phyloP scores from a whole-genome alignment of 2,888 invertebrate genomes.

The Nipponacmea schrenckii region DNA sequence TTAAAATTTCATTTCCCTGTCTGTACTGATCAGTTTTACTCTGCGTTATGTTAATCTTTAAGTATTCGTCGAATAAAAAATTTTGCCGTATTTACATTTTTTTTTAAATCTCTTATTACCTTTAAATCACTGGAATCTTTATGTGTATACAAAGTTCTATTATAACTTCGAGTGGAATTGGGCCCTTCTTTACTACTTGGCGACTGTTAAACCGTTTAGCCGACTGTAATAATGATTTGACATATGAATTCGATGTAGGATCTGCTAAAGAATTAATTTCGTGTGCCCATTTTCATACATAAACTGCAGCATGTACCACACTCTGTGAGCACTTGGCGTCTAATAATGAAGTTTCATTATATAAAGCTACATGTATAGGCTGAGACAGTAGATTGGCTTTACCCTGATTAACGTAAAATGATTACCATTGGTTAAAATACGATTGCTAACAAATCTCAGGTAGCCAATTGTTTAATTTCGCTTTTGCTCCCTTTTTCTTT shows the following conservation, averaged over 20 bases:
- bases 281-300: background rate
- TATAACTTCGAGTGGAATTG: conserved; percentile 20
- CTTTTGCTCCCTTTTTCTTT: no score
- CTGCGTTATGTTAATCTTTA: conserved; percentile 25
- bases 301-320: background rate
- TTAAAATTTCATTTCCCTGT: conserved; percentile 19
- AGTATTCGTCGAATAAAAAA: conserved; percentile 18
- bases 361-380: background rate
- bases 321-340: background rate
- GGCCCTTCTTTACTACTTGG: no score
- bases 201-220: no score
- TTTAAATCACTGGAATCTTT: conserved; percentile 25
- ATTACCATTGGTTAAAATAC: no score
- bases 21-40: conserved; percentile 33
- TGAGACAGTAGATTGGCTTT: no score
- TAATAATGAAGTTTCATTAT: background rate
- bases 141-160: conserved; percentile 16
- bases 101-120: conserved; percentile 21
- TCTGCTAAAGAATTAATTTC: background rate
- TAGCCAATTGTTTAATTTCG: no score
- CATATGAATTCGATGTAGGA: conserved; percentile 23
- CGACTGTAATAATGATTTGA: no score
- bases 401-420: no score
- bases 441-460: no score
- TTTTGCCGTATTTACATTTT: conserved; percentile 16